phyloP scores from a whole-genome alignment of 2,113 vertebrate genomes.

The Galbula dea region DNA sequence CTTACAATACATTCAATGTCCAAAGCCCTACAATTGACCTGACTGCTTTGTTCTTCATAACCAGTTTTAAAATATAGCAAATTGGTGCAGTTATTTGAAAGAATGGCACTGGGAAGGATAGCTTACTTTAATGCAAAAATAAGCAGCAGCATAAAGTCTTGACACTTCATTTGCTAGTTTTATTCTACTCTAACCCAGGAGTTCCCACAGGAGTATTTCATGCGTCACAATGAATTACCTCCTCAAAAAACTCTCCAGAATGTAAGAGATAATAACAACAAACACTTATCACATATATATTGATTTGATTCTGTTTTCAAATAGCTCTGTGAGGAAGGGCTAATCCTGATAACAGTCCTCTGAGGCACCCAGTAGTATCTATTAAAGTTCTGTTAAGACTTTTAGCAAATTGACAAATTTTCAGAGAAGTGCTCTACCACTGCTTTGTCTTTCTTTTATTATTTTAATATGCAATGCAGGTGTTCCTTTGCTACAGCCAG shows the following conservation, averaged over 20 bases:
- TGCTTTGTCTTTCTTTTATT: not conserved
- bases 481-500: not conserved
- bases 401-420: not conserved
- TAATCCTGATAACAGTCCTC: not conserved
- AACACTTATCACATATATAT: conserved; percentile 28
- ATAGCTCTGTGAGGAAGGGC: not conserved
- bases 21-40: not conserved
- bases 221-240: not conserved
- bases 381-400: not conserved
- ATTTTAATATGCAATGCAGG: not conserved
- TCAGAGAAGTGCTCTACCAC: not conserved
- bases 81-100: not conserved
- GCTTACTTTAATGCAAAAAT: conserved; percentile 25
- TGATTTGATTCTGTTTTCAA: conserved; percentile 35
- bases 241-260: not conserved
- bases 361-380: not conserved
- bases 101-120: not conserved
- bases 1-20: not conserved
- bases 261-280: conserved; percentile 15
- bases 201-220: conserved; percentile 6
- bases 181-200: conserved; percentile 13
- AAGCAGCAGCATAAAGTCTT: conserved; percentile 42
- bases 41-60: not conserved
- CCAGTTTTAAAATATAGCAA: not conserved
- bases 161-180: conserved; percentile 49